These are phyloP conservation scores for Empis stercorea DNA, from an alignment of 2,888 invertebrate species.

Conservation along the genomic window DNA sequence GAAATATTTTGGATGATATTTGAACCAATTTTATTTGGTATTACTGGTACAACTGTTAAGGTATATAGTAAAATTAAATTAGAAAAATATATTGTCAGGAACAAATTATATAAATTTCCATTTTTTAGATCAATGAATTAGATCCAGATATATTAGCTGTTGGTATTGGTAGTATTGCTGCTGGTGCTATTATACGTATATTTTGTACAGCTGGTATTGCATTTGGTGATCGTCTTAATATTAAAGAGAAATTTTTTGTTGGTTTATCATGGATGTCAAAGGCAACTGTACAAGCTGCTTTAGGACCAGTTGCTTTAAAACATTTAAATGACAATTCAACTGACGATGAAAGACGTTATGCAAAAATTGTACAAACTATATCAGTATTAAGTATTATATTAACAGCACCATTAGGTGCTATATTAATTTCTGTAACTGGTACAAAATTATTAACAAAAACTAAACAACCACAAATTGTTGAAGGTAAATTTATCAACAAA, in stretches of 20 bases:
- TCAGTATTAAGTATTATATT: conserved; percentile 72
- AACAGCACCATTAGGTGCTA: conserved; percentile 73
- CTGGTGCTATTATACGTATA: conserved; percentile 53
- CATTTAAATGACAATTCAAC: conserved; percentile 39
- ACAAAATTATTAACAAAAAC: conserved; percentile 67
- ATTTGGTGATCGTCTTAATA: conserved; percentile 66
- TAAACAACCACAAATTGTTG: conserved; percentile 50
- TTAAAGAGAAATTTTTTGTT: conserved; percentile 83
- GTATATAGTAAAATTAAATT: too few species aligned
- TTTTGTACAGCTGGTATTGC: conserved; percentile 53
- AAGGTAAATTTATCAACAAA: conserved; percentile 42
- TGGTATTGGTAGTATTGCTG: conserved; percentile 54
- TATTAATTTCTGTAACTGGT: conserved; percentile 67
- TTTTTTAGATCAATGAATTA: conserved; percentile 48
- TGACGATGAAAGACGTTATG: conserved; percentile 45
- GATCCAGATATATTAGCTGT: conserved; percentile 55
- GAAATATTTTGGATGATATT: conserved; percentile 93
- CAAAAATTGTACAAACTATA: conserved; percentile 58
- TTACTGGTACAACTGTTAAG: conserved; percentile 84
- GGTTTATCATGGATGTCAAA: conserved; percentile 90
- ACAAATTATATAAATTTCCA: too few species aligned
- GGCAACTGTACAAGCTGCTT: conserved; percentile 91
- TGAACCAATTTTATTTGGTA: conserved; percentile 85
- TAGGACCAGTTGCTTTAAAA: conserved; percentile 65
- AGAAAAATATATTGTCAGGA: too few species aligned